Conservation (phyloP, 2,797 vertebrate species). For the Hippocampus kuda region DNA sequence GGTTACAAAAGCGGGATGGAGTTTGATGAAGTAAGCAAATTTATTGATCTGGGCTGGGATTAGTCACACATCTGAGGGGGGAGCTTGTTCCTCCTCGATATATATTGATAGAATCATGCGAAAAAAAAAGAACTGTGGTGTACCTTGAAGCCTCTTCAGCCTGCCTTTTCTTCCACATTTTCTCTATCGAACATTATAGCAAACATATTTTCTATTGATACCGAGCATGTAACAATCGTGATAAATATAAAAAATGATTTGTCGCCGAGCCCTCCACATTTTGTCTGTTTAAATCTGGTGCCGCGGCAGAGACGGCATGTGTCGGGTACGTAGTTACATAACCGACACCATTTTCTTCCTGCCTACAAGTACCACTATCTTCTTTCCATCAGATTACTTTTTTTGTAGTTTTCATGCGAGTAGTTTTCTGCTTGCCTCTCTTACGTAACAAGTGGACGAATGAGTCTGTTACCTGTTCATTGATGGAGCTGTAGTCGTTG, state of each 20-base stretch:
- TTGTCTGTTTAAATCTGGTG: background rate
- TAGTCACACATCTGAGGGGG: no score
- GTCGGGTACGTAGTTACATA: conserved; percentile 43
- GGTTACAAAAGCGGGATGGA: no score
- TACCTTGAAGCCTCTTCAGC: no score
- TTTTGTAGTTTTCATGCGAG: background rate
- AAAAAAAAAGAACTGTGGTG: no score
- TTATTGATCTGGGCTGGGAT: no score
- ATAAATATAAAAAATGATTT: no score
- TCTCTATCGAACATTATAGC: background rate
- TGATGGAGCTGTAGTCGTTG: conserved; percentile 94
- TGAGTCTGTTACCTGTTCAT: conserved; percentile 76
- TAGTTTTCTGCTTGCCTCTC: conserved; percentile 16
- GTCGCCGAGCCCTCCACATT: background rate
- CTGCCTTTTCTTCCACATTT: no score
- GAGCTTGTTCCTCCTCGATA: no score
- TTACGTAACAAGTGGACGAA: conserved; percentile 21
- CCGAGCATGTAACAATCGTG: no score
- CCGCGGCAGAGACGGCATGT: conserved; percentile 12
- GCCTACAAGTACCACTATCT: conserved; percentile 1
- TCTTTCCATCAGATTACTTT: conserved; percentile 7
- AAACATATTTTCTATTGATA: background rate
- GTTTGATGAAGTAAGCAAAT: no score
- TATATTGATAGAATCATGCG: no score
- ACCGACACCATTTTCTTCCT: conserved; percentile 31